Conservation (phyloP, 2,113 vertebrate genomes). For the Antechinus stuartii region DNA sequence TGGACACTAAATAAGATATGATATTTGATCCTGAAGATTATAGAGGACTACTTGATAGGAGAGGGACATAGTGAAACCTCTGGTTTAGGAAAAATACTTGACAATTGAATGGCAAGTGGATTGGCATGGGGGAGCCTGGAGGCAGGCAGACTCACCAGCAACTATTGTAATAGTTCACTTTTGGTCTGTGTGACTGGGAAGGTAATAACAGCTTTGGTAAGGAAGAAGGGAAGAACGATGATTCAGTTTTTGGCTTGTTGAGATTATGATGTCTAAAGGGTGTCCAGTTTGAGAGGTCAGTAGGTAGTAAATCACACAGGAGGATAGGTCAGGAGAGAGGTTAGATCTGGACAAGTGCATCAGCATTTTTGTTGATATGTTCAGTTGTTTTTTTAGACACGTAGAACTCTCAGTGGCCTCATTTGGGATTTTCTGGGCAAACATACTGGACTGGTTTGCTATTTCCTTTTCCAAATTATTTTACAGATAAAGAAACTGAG, state of each 20-base stretch:
- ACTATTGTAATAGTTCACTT: not conserved
- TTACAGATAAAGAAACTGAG: too few relatives aligned
- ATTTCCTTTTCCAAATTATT: too few relatives aligned
- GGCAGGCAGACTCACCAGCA: too few relatives aligned
- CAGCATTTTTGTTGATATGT: not conserved
- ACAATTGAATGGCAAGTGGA: not conserved
- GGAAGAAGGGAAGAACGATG: not conserved
- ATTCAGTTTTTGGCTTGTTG: not conserved
- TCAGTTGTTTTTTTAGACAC: too few relatives aligned
- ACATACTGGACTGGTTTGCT: too few relatives aligned
- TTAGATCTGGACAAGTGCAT: not conserved
- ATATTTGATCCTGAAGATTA: not conserved
- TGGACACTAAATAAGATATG: not conserved
- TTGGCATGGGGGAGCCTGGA: too few relatives aligned
- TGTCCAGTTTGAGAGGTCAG: not conserved
- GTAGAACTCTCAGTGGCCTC: too few relatives aligned
- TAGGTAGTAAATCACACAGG: not conserved
- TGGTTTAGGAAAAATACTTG: not conserved
- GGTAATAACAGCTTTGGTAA: too few relatives aligned
- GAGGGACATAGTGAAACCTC: too few relatives aligned
- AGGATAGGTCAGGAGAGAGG: not conserved
- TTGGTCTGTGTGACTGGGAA: not conserved
- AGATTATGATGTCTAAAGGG: not conserved
- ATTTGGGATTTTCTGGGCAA: too few relatives aligned
- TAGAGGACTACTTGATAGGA: not conserved